Percentiles rank a stretch among this genome's conserved stretches.
phyloP scores from a whole-genome alignment of 1,140 invertebrate genomes.

The Drosophila nannoptera region DNA sequence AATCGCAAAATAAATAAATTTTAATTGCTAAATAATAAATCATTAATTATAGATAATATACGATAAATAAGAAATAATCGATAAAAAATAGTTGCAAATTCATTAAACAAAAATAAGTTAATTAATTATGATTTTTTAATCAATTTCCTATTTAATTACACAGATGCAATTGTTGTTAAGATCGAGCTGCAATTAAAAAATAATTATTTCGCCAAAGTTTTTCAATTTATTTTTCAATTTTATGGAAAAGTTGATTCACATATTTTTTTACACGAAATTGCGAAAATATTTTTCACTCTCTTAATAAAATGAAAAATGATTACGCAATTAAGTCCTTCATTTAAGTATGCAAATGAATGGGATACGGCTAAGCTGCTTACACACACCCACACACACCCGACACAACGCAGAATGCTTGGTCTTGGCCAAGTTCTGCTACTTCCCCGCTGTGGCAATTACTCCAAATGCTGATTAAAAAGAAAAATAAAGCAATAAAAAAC shows the following conservation, averaged over 20 bases:
- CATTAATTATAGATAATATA: too few relatives aligned
- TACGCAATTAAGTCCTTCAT: constrained; percentile 5
- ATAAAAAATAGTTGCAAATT: too few relatives aligned
- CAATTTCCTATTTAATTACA: neutral
- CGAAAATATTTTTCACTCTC: neutral
- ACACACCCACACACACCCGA: neutral
- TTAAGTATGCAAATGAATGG: constrained; percentile 12
- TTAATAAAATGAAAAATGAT: constrained; percentile 6
- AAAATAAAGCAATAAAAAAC: constrained; percentile 60
- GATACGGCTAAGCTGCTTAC: constrained; percentile 11
- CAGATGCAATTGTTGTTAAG: too few relatives aligned
- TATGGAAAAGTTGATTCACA: neutral
- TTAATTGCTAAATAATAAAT: too few relatives aligned
- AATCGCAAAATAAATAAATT: too few relatives aligned
- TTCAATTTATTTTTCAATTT: too few relatives aligned
- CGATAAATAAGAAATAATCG: too few relatives aligned
- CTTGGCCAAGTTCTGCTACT: constrained; percentile 7
- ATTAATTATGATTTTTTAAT: neutral
- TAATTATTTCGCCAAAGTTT: too few relatives aligned
- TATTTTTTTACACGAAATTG: neutral
- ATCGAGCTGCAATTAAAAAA: too few relatives aligned
- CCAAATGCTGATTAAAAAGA: constrained; percentile 59
- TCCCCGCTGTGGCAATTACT: constrained; percentile 48
- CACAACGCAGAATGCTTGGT: constrained; percentile 9
- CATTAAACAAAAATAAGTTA: too few relatives aligned